Evolutionary conservation across 2,113 vertebrate species (phyloP).

Genomic region (Vombatus ursinus): DNA sequence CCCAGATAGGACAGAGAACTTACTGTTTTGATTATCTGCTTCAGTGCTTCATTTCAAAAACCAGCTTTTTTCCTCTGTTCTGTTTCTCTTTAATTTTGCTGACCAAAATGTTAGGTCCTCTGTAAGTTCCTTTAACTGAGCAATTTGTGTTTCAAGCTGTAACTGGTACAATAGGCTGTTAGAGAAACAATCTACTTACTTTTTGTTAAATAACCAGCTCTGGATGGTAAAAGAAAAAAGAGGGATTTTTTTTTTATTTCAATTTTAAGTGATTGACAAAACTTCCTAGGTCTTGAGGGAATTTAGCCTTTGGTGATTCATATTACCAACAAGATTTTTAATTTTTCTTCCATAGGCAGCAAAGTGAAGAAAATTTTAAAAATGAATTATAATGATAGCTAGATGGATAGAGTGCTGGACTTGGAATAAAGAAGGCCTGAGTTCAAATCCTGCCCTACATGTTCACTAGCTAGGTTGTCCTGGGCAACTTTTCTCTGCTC

Average conservation of each 20-base stretch:
- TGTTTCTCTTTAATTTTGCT: slow-evolving; percentile 19
- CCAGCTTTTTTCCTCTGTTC: background rate
- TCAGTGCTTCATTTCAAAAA: background rate
- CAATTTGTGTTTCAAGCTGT: background rate
- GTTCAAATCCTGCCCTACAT: background rate
- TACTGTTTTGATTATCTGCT: background rate
- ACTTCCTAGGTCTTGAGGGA: background rate
- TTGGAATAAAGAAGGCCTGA: background rate
- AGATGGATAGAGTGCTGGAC: background rate
- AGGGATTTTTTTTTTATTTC: background rate
- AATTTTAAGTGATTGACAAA: background rate
- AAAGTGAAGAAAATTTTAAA: background rate
- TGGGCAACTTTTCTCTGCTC: background rate
- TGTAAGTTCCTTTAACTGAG: background rate
- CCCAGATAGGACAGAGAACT: background rate
- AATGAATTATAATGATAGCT: background rate
- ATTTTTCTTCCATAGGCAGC: background rate
- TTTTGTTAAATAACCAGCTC: slow-evolving; percentile 7
- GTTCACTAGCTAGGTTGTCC: background rate
- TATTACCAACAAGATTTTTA: background rate
- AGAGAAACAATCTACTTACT: slow-evolving; percentile 6
- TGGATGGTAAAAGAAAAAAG: slow-evolving; percentile 29
- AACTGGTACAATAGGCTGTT: slow-evolving; percentile 16
- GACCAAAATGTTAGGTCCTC: background rate
- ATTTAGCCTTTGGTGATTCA: background rate